These are phyloP conservation scores for Hippocampus barbouri DNA, from an alignment of 2,113 vertebrate species.

Conservation along the genomic window DNA sequence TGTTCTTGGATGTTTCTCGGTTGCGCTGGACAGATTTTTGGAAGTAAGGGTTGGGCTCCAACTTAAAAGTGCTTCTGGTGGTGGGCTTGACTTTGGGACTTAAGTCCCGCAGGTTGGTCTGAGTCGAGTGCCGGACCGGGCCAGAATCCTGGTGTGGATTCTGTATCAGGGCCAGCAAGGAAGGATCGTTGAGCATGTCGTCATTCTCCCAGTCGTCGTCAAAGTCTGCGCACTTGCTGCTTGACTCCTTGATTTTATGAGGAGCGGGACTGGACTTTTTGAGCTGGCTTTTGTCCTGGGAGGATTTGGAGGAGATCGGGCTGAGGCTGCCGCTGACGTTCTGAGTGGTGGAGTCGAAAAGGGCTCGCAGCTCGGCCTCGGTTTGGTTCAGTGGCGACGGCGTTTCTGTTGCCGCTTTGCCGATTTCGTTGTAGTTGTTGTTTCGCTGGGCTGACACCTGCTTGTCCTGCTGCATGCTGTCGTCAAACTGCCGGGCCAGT, in stretches of 20 bases:
- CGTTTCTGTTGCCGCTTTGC: conserved; percentile 12
- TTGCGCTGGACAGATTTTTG: conserved; percentile 17
- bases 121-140: neutral
- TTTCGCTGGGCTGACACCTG: conserved; percentile 59
- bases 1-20: conserved; percentile 5
- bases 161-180: conserved; percentile 76
- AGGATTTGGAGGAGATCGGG: conserved; percentile 63
- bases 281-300: conserved; percentile 39
- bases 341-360: conserved; percentile 90
- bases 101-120: conserved; percentile 30
- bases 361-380: conserved; percentile 81
- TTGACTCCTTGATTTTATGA: conserved; percentile 13
- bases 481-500: conserved; percentile 87
- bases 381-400: conserved; percentile 56
- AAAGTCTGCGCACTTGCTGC: conserved; percentile 66
- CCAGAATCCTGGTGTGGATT: conserved; percentile 34
- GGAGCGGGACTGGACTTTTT: conserved; percentile 1
- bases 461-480: conserved; percentile 81
- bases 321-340: conserved; percentile 77
- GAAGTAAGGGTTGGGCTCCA: conserved; percentile 47
- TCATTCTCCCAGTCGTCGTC: conserved; percentile 83
- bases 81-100: conserved; percentile 55
- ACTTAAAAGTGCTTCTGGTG: conserved; percentile 51
- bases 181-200: conserved; percentile 79
- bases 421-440: conserved; percentile 6